Evolutionary conservation across 2,797 vertebrate genomes (phyloP).

Genomic region (Onychomys arenicola): DNA sequence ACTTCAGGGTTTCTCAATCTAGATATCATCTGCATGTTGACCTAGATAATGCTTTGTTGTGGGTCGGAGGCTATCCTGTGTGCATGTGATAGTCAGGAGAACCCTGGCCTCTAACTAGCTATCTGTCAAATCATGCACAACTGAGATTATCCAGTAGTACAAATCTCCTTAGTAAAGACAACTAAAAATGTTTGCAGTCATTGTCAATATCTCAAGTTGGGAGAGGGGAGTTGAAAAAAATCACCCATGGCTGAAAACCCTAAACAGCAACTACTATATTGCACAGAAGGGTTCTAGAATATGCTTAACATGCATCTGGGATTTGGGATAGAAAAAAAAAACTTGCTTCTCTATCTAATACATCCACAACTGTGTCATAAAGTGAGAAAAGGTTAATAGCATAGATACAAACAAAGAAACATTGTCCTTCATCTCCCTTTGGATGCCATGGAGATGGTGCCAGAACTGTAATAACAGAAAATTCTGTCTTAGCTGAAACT

Average conservation of each 20-base stretch:
- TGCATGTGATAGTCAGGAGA: background rate
- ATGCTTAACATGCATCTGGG: background rate
- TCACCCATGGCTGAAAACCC: background rate
- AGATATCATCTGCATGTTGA: background rate
- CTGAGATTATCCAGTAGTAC: background rate
- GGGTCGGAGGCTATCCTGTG: background rate
- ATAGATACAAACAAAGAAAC: background rate
- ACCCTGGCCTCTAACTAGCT: background rate
- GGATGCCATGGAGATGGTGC: background rate
- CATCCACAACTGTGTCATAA: background rate
- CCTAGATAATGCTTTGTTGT: background rate
- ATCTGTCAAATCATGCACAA: background rate
- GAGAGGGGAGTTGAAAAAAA: background rate
- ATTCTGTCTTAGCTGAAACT: background rate
- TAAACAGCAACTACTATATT: background rate
- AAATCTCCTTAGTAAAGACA: background rate
- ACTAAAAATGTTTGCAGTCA: background rate
- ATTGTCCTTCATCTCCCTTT: background rate
- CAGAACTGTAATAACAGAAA: background rate
- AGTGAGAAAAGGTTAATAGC: background rate
- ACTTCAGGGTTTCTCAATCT: background rate
- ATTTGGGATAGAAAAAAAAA: conserved; percentile 2
- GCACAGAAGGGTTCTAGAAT: background rate
- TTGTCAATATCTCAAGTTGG: background rate
- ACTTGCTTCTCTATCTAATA: background rate